Evolutionary conservation across 2,797 vertebrate genomes (phyloP).

Genomic region (Myripristis jacobus): DNA sequence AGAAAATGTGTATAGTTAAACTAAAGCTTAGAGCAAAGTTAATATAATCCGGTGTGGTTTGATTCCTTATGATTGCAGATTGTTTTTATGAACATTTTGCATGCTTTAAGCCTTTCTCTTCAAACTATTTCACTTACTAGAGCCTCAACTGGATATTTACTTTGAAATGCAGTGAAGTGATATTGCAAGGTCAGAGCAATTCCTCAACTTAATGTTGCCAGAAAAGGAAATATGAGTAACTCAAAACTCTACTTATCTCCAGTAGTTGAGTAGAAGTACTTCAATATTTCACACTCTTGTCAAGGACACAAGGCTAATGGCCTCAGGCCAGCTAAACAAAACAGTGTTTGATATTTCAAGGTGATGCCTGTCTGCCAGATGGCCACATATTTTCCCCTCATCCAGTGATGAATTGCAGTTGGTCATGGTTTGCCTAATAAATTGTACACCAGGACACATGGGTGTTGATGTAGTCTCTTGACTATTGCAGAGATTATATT

Average conservation of each 20-base stretch:
- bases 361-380: conserved; percentile 27
- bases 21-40: too few species aligned
- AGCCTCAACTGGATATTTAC: too few species aligned
- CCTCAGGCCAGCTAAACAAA: conserved; percentile 32
- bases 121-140: too few species aligned
- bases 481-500: conserved; percentile 3
- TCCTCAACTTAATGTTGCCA: conserved; percentile 14
- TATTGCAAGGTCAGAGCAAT: neutral
- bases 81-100: too few species aligned
- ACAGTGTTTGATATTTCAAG: conserved; percentile 45
- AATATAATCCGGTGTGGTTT: too few species aligned
- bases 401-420: conserved; percentile 13
- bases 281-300: neutral
- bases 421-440: conserved; percentile 12
- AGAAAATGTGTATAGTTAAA: too few species aligned
- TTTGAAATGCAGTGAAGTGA: too few species aligned
- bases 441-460: neutral
- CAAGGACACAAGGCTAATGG: conserved; percentile 31
- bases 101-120: too few species aligned
- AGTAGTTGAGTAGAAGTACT: neutral
- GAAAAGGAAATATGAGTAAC: conserved; percentile 12
- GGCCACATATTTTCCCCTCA: conserved; percentile 10
- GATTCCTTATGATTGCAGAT: too few species aligned
- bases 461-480: conserved; percentile 15
- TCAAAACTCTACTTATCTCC: conserved; percentile 9